Evolutionary conservation across 2,888 invertebrate genomes (phyloP).

Genomic region (Chymomyza amoena): DNA sequence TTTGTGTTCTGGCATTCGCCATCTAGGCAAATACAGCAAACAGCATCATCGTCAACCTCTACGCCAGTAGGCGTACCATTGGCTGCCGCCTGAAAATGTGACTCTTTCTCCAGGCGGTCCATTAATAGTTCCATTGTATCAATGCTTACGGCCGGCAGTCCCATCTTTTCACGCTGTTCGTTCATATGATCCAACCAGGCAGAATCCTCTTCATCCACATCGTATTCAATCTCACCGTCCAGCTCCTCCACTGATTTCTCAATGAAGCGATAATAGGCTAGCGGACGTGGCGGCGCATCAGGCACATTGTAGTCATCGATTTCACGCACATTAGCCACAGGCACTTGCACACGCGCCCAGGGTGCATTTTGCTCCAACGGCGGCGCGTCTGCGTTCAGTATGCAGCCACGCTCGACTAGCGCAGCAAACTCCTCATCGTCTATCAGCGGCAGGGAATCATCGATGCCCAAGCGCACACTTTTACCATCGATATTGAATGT

Average conservation of each 20-base stretch:
- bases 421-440: conserved; percentile 83
- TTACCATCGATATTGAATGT: conserved; percentile 92
- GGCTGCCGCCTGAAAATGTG: conserved; percentile 90
- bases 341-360: conserved; percentile 81
- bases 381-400: conserved; percentile 73
- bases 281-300: conserved; percentile 90
- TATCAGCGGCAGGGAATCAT: conserved; percentile 85
- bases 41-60: conserved; percentile 97
- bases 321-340: conserved; percentile 85
- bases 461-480: conserved; percentile 83
- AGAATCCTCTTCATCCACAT: conserved; percentile 98
- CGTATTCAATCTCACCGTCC: conserved; percentile 96
- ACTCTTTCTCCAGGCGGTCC: conserved; percentile 98
- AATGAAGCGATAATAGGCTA: conserved; percentile 95
- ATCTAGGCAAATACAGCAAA: conserved; percentile 99
- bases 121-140: conserved; percentile 96
- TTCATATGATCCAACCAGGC: conserved; percentile 96
- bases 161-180: conserved; percentile 86
- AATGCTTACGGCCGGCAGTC: conserved; percentile 88
- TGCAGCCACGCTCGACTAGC: conserved; percentile 74
- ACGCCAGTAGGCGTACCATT: conserved; percentile 86
- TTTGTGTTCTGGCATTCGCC: conserved; percentile 99
- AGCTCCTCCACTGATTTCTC: conserved; percentile 96
- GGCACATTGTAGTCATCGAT: conserved; percentile 89
- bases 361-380: conserved; percentile 74